A percentile compares a stretch with the other conserved stretches of the same genome.
phyloP scores from a whole-genome alignment of 2,888 invertebrate species.

The Chymomyza caudatula region DNA sequence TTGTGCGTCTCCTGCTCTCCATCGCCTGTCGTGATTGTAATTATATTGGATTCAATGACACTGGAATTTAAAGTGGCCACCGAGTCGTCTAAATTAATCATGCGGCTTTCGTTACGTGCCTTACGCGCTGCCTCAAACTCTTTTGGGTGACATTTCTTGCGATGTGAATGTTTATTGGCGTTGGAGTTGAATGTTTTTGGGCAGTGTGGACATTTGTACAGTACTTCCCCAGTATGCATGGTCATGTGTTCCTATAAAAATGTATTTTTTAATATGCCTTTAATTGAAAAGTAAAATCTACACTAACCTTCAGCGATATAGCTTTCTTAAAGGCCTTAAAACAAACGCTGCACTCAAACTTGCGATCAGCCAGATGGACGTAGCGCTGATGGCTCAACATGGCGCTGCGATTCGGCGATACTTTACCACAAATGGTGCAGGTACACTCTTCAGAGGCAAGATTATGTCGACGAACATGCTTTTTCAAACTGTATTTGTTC shows the following conservation, averaged over 20 bases:
- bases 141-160: constrained; percentile 75
- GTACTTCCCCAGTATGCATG: constrained; percentile 75
- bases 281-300: neutral
- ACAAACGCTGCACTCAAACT: constrained; percentile 74
- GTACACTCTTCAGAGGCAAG: constrained; percentile 66
- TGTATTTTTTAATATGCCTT: neutral
- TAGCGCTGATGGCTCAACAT: constrained; percentile 75
- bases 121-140: constrained; percentile 73
- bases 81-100: constrained; percentile 23
- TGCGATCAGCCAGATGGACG: constrained; percentile 73
- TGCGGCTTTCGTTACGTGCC: constrained; percentile 52
- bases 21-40: constrained; percentile 45
- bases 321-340: constrained; percentile 76
- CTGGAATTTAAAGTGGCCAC: neutral
- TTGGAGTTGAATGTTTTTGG: constrained; percentile 76
- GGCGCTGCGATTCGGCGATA: constrained; percentile 75
- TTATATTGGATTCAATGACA: constrained; percentile 18
- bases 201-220: constrained; percentile 76
- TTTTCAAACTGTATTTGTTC: constrained; percentile 75
- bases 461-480: constrained; percentile 74
- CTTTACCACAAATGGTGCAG: constrained; percentile 75
- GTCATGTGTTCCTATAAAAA: constrained; percentile 75
- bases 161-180: constrained; percentile 77
- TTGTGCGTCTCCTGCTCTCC: constrained; percentile 43
- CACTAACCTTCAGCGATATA: constrained; percentile 61